Conservation (phyloP, 2,113 vertebrate species). For the Verasper variegatus region DNA sequence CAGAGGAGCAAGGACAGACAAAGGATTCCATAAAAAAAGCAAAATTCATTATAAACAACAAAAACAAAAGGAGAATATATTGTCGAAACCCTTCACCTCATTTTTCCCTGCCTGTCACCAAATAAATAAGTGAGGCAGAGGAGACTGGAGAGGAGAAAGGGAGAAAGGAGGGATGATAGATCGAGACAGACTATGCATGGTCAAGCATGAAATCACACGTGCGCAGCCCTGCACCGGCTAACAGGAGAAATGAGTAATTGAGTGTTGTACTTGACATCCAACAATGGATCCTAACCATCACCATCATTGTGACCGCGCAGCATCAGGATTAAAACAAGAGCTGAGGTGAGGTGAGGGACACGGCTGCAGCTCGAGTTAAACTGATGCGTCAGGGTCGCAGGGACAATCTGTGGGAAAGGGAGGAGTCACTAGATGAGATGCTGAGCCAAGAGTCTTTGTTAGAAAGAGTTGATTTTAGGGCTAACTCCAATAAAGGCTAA, state of each 20-base stretch:
- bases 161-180: slow-evolving; percentile 2
- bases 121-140: slow-evolving; percentile 17
- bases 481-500: no score
- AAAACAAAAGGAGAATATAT: slow-evolving; percentile 6
- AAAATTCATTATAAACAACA: background rate
- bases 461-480: no score
- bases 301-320: background rate
- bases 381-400: background rate
- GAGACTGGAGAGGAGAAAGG: background rate
- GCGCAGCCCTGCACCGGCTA: background rate
- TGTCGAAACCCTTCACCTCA: slow-evolving; percentile 26
- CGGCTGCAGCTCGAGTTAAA: background rate
- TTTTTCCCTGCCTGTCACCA: background rate
- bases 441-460: no score
- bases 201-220: slow-evolving; percentile 52
- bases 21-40: background rate
- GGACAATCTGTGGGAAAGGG: background rate
- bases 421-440: background rate
- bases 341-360: background rate
- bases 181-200: slow-evolving; percentile 23
- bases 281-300: slow-evolving; percentile 4
- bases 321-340: background rate
- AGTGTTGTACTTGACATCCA: slow-evolving; percentile 24
- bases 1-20: background rate
- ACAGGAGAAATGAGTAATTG: slow-evolving; percentile 28